A percentile compares a stretch with the other conserved stretches of the same genome.
Conservation (phyloP, 30 jellyfish, hydroid and myxozoan species). For the Hydra vulgaris region DNA sequence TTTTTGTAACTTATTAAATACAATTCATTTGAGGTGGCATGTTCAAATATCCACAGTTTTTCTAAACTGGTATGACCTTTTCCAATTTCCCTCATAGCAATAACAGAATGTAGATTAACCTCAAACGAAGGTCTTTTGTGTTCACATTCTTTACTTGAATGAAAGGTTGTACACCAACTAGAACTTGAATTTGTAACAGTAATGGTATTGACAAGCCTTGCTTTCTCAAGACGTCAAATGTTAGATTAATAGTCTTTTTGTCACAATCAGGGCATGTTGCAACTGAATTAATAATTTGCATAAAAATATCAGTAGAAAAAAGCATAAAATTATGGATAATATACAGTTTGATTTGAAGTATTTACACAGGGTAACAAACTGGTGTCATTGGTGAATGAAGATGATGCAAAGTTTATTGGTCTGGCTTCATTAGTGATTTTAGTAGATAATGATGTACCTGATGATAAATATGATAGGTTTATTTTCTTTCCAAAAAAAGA, state of each 20-base stretch:
- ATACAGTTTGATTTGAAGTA: background rate
- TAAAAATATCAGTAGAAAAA: background rate
- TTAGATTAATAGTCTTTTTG: background rate
- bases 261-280: slow-evolving; percentile 15
- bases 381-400: background rate
- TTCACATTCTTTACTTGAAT: background rate
- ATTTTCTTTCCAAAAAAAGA: slow-evolving; percentile 1
- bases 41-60: slow-evolving; percentile 2
- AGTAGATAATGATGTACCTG: slow-evolving; percentile 4
- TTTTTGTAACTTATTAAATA: background rate
- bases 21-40: background rate
- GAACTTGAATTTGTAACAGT: background rate
- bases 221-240: slow-evolving; percentile 1
- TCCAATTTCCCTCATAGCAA: slow-evolving; percentile 5
- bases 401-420: background rate
- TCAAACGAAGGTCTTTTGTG: background rate
- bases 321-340: background rate
- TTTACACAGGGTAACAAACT: slow-evolving; percentile 6
- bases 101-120: background rate
- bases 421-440: background rate
- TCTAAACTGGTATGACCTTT: slow-evolving; percentile 9
- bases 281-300: background rate
- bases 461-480: background rate
- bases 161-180: slow-evolving; percentile 3
- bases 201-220: background rate